These are phyloP conservation scores for Atta cephalotes DNA, from an alignment of 1,140 invertebrate species.

Conservation along the genomic window DNA sequence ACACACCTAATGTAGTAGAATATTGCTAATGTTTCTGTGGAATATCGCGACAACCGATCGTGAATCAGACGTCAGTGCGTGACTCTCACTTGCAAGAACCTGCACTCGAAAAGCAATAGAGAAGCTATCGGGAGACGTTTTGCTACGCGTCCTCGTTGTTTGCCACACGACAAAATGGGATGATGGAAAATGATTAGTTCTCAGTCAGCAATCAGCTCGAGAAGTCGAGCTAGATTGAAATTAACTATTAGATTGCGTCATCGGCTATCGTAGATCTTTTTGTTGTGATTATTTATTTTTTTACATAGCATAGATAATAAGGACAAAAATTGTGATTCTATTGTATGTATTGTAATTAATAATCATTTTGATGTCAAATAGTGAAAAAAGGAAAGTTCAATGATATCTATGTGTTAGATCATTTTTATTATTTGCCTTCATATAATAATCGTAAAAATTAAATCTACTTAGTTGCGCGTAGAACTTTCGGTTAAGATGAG, in stretches of 20 bases:
- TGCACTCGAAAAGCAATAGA: conserved; percentile 14
- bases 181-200: neutral
- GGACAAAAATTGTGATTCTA: neutral
- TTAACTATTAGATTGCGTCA: conserved; percentile 36
- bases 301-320: neutral
- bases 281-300: conserved; percentile 18
- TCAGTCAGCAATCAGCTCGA: neutral
- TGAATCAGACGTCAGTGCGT: conserved; percentile 44
- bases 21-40: conserved; percentile 6
- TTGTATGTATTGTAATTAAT: neutral
- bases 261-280: neutral
- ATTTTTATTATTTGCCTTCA: neutral
- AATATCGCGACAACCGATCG: conserved; percentile 50
- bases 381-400: neutral
- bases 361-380: neutral
- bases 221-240: conserved; percentile 27
- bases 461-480: neutral
- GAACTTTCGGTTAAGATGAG: conserved; percentile 57
- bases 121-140: conserved; percentile 36
- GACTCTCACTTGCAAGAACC: conserved; percentile 29
- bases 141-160: conserved; percentile 9
- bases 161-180: neutral
- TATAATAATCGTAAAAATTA: conserved; percentile 5
- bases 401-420: neutral
- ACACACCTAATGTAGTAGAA: neutral